Conservation (phyloP, 2,797 vertebrate species). For the Catamblyrhynchus diadema region DNA sequence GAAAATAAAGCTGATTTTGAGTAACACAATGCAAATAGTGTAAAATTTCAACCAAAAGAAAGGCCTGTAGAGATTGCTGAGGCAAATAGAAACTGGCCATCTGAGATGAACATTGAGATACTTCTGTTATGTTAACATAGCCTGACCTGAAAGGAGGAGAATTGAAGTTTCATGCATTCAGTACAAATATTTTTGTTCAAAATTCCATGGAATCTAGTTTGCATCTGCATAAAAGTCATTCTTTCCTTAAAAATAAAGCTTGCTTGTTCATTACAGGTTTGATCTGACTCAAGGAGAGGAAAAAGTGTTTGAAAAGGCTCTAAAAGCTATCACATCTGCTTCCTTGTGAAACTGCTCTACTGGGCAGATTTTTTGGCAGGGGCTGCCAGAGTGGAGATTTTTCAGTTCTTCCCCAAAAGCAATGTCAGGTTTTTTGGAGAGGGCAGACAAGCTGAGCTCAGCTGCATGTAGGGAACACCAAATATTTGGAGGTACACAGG, state of each 20-base stretch:
- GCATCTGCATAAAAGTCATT: not conserved
- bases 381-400: not conserved
- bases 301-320: not conserved
- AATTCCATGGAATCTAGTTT: not conserved
- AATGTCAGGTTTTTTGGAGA: not conserved
- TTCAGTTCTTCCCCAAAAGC: not conserved
- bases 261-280: not conserved
- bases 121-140: not conserved
- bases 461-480: not conserved
- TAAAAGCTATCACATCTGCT: not conserved
- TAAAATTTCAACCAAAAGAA: not conserved
- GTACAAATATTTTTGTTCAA: not conserved
- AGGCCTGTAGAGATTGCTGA: not conserved
- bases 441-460: not conserved
- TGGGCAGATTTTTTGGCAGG: not conserved
- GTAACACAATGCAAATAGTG: not conserved
- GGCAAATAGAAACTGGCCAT: not conserved
- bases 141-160: not conserved
- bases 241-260: not conserved
- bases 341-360: not conserved
- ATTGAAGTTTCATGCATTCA: not conserved
- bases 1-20: not conserved
- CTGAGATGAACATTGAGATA: not conserved
- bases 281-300: not conserved
- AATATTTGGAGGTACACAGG: not conserved